These are phyloP conservation scores for Phrynocephalus versicolor DNA, from an alignment of 2,113 vertebrate genomes.

Conservation along the genomic window DNA sequence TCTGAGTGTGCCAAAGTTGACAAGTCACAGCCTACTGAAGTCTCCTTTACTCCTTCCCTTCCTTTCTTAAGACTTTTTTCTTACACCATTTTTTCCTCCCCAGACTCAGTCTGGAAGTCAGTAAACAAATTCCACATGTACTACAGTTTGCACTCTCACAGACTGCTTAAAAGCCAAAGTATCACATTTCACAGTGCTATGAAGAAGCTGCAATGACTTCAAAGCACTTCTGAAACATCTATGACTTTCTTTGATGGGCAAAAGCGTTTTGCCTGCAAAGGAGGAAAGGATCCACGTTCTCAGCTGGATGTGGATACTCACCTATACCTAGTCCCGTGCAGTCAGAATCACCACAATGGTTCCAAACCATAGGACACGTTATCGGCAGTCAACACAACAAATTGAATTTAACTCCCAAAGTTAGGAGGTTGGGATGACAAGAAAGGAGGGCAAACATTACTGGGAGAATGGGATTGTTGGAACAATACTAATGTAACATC, in stretches of 20 bases:
- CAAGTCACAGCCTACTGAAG: conserved; percentile 50
- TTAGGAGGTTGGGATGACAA: background rate
- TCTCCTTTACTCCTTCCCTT: background rate
- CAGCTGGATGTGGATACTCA: background rate
- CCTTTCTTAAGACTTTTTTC: conserved; percentile 47
- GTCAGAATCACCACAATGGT: conserved; percentile 9
- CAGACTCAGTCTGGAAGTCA: conserved; percentile 69
- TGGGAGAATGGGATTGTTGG: background rate
- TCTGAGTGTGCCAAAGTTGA: conserved; percentile 68
- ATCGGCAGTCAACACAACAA: conserved; percentile 13
- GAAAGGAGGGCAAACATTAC: background rate
- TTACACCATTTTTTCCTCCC: conserved; percentile 59
- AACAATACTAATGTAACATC: conserved; percentile 11
- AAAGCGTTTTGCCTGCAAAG: conserved; percentile 61
- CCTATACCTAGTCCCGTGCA: background rate
- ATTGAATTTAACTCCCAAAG: background rate
- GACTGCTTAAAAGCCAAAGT: conserved; percentile 71
- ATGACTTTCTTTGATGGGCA: conserved; percentile 71
- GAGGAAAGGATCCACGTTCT: conserved; percentile 12
- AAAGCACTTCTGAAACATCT: conserved; percentile 76
- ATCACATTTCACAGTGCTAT: conserved; percentile 75
- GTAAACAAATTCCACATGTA: conserved; percentile 81
- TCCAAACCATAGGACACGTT: background rate
- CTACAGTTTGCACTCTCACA: conserved; percentile 74
- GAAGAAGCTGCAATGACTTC: conserved; percentile 76